phyloP scores from a whole-genome alignment of 2,888 invertebrate genomes.

The Harpagoxenus sublaevis region DNA sequence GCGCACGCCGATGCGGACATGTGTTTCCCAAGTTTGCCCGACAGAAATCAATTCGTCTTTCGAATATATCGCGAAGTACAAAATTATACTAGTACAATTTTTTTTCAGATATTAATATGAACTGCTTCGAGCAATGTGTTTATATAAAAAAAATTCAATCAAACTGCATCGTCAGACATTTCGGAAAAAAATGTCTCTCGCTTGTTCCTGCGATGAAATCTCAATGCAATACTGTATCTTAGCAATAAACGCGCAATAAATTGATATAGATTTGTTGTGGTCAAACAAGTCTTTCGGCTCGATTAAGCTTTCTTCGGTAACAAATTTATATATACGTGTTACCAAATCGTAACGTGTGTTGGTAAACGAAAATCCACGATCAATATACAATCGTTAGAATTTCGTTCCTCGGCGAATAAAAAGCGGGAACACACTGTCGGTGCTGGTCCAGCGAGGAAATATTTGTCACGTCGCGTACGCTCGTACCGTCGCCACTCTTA shows the following conservation, averaged over 20 bases:
- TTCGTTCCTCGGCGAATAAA: not conserved
- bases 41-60: constrained; percentile 16
- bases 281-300: not conserved
- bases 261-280: not conserved
- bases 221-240: not conserved
- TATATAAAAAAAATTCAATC: not conserved
- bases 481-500: constrained; percentile 62
- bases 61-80: constrained; percentile 13
- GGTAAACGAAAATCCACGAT: not conserved
- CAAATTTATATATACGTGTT: not conserved
- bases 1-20: constrained; percentile 40
- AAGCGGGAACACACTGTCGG: constrained; percentile 21
- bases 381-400: not conserved
- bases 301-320: not conserved
- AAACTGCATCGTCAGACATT: not conserved
- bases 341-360: not conserved
- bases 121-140: not conserved
- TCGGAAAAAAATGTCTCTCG: not conserved
- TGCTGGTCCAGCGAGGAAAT: constrained; percentile 44
- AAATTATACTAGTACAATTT: not conserved
- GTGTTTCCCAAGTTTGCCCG: constrained; percentile 36
- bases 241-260: not conserved
- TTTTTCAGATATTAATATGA: not conserved
- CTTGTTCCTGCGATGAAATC: not conserved
- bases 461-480: constrained; percentile 59